Evolutionary conservation across 2,888 invertebrate genomes (phyloP), one percentile per base, ranked within the genome.

Genomic region (Latheticus oryzae): DNA sequence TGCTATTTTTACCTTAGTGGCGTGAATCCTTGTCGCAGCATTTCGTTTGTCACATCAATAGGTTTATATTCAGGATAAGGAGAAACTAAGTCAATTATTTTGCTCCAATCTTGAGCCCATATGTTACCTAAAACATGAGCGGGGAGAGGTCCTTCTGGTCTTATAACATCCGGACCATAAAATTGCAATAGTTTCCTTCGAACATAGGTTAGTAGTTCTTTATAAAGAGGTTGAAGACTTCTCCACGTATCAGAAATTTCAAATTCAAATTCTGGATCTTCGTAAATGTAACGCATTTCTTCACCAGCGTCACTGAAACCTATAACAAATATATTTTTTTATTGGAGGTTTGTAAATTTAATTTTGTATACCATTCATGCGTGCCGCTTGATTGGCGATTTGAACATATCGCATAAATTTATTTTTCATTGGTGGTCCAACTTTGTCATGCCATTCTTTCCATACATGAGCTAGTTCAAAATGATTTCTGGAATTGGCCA

Each of bases 91-190:
- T 90, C 88, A 72, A 85, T 85, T 35, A 92, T 84, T 7, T 87
- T 86, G 62, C 86, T 86, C 92, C 92, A 93, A 67, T 88, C 87
- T 74, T 93, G 92, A 0, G 88, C 88, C 92, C 92, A 93, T 85
- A 92, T 86, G 76, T 92, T 90, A 7, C 93, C 94, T 7, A 95
- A 74, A 7, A 95, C 73, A 80, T 95, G 94, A 0, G 91, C 91
- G 0, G 95, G 94, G 48, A 95, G 85, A 0, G 93, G 91, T 0
- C 93, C 92, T 54, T 89, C 88, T 2, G 65, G 63, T 30, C 77
- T 60, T 0, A 85, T 80, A 11, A 82, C 82, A 0, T 82, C 80
- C 1, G 73, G 64, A 3, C 79, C 79, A 59, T 79, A 79, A 48
- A 65, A 69, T 1, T 79, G 74, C 28, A 81, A 77, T 12, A 95